A percentile compares a stretch with the other conserved stretches of the same genome.
Evolutionary conservation across 2,888 invertebrate species (phyloP).

Genomic region (Stomorhina lunata): DNA sequence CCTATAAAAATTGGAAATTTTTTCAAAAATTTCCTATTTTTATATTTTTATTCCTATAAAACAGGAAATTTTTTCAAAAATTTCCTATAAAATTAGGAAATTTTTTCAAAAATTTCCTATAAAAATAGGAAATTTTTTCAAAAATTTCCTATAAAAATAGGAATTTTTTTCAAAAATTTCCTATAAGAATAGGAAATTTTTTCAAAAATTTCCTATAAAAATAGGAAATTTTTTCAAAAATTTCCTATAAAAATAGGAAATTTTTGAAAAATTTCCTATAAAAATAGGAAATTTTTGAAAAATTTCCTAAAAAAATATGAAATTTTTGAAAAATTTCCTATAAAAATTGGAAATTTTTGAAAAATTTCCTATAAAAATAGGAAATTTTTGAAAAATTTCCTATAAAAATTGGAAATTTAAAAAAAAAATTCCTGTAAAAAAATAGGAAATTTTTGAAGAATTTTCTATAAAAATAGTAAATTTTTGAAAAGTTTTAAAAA

Average conservation of each 20-base stretch:
- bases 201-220: neutral
- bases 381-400: neutral
- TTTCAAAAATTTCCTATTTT: neutral
- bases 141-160: neutral
- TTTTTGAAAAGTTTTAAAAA: neutral
- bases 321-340: neutral
- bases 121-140: too few species aligned
- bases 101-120: too few species aligned
- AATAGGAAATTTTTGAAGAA: neutral
- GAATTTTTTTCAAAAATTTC: neutral
- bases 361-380: too few species aligned
- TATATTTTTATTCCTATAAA: neutral
- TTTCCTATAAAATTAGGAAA: neutral
- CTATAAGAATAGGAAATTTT: too few species aligned
- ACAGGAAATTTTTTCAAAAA: neutral
- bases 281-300: neutral
- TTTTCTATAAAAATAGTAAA: neutral
- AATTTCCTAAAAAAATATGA: too few species aligned
- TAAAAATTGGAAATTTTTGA: neutral
- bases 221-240: neutral
- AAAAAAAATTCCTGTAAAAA: neutral
- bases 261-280: neutral
- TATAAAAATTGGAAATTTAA: neutral
- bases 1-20: neutral
- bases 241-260: too few species aligned